Base-by-base conservation (phyloP, 2,888 invertebrate species). In the Leucophora obtusa region DNA sequence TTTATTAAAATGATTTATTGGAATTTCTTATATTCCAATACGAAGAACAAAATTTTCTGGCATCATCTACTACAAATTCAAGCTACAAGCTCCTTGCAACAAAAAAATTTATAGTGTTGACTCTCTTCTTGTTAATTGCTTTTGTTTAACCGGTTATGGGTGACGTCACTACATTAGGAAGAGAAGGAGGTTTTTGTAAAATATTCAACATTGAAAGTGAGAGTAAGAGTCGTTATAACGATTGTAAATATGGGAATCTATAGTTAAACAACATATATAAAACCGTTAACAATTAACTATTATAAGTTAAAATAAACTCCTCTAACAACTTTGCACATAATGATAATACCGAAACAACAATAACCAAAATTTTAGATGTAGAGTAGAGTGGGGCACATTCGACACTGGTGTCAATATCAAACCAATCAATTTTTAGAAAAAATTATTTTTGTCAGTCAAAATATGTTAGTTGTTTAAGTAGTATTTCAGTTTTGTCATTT, bases 81-180 rank as follows among this genome's bases (percentile, higher is more conserved):
- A 21, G 10, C 15, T 43, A 14, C 2, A 43, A 38, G 18, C 15
- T 59, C 3, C 35, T 58, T 69, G 28, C 21, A 28, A 35, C 18
- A 66, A 24, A 18, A 56, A 54, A 21, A 18, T 21, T 35, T 14
- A 4, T n/a, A 24, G 21, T 18, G 4, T 11, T 18, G 28, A 35
- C 62, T 68, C 69, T 72, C 50, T 54, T 58, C n/a, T 7, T 47
- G n/a, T 7, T 47, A 47, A n/a, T 47, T 6, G 2, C 0, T 51
- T 58, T 58, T 17, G 35, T 15, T 69, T 21, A 80, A 80, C 72
- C 58, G 59, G 72, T 76, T 73, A 28, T 35, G 62, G 68, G 50
- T 76, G 79, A 82, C 82, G 76, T 82, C 83, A 82, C 68, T 68
- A 28, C 17, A 38, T 8, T 60, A 53, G 70, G 76, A 70, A 58